These are phyloP conservation scores for Brenthis ino DNA, from an alignment of 2,888 invertebrate species.

Conservation along the genomic window DNA sequence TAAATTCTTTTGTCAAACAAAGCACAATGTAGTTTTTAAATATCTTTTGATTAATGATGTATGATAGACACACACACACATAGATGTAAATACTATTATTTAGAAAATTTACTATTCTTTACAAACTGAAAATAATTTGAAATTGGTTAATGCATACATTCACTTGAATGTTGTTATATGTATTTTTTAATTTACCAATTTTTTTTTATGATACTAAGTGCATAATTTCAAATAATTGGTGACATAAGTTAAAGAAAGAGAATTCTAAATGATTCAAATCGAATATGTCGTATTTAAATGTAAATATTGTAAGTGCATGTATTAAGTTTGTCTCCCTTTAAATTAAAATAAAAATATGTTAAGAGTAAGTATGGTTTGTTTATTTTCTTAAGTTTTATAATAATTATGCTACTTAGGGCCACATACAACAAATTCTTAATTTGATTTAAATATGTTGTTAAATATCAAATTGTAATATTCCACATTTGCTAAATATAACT, in stretches of 20 bases:
- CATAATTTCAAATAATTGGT: neutral
- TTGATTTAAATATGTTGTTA: too few relatives aligned
- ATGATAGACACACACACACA: too few relatives aligned
- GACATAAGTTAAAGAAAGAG: neutral
- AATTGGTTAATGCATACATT: too few relatives aligned
- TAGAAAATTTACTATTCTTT: too few relatives aligned
- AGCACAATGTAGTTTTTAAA: conserved; percentile 12
- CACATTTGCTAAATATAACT: neutral
- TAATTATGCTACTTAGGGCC: too few relatives aligned
- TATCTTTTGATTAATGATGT: neutral
- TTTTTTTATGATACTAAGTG: too few relatives aligned
- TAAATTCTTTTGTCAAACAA: neutral
- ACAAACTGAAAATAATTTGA: too few relatives aligned
- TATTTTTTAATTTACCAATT: too few relatives aligned
- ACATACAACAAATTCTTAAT: too few relatives aligned
- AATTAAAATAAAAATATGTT: conserved; percentile 21
- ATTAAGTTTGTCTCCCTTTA: conserved; percentile 23
- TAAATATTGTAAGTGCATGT: conserved; percentile 24
- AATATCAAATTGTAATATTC: neutral
- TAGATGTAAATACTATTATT: too few relatives aligned
- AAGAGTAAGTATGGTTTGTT: neutral
- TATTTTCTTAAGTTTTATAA: neutral
- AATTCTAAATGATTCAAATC: neutral
- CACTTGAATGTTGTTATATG: too few relatives aligned
- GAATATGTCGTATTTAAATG: conserved; percentile 16